These are phyloP conservation scores for Pristionchus exspectatus DNA, from an alignment of 2,888 invertebrate species.

Conservation along the genomic window DNA sequence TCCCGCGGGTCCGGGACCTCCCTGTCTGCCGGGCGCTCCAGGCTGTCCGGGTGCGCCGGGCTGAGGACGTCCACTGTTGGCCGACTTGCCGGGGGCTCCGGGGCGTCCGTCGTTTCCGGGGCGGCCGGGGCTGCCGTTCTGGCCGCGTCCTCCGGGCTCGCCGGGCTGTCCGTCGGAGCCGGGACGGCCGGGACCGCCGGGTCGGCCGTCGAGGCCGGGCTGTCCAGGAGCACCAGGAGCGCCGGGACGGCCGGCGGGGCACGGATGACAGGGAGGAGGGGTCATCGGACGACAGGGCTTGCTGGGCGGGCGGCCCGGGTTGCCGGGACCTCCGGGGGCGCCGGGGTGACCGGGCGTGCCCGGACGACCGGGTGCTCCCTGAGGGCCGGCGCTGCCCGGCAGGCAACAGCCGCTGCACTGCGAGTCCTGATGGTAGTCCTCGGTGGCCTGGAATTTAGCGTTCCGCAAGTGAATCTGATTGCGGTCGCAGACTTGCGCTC, in stretches of 20 bases:
- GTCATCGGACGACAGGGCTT: slow-evolving; percentile 41
- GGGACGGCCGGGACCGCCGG: slow-evolving; percentile 48
- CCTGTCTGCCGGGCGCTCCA: not conserved
- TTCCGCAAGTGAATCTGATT: not conserved
- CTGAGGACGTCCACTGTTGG: not conserved
- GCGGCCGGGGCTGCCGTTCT: slow-evolving; percentile 51
- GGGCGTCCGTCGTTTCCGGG: slow-evolving; percentile 46
- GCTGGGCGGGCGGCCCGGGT: slow-evolving; percentile 50
- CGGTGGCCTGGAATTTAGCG: slow-evolving; percentile 11
- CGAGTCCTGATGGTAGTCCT: slow-evolving; percentile 55
- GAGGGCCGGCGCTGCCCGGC: slow-evolving; percentile 62
- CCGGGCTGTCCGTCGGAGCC: slow-evolving; percentile 52
- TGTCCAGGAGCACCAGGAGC: slow-evolving; percentile 41
- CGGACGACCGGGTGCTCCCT: slow-evolving; percentile 58
- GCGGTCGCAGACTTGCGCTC: not conserved
- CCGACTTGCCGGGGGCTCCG: slow-evolving; percentile 37
- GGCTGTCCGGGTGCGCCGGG: slow-evolving; percentile 40
- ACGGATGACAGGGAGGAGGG: slow-evolving; percentile 43
- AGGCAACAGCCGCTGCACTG: slow-evolving; percentile 58
- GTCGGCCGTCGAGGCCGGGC: slow-evolving; percentile 31
- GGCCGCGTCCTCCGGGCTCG: slow-evolving; percentile 49
- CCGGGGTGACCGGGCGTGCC: slow-evolving; percentile 60
- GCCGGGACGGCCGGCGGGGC: slow-evolving; percentile 53
- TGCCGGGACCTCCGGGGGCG: slow-evolving; percentile 52
- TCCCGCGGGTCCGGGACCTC: slow-evolving; percentile 24